phyloP scores from a whole-genome alignment of 2,113 vertebrate species.

The Leptocoma aspasia region DNA sequence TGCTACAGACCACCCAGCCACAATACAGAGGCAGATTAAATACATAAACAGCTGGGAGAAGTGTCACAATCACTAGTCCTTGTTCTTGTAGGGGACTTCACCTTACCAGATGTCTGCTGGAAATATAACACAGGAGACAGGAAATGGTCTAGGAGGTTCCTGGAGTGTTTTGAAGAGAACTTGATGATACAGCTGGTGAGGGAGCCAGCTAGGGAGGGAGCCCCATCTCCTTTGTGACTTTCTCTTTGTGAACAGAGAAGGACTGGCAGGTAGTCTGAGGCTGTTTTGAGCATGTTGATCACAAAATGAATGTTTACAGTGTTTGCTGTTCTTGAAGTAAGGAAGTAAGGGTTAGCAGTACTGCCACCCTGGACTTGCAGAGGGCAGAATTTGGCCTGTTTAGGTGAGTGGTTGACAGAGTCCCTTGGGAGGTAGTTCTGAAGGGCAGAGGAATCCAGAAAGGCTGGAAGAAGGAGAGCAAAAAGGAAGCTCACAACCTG shows the following conservation, averaged over 20 bases:
- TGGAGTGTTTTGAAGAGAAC: background rate
- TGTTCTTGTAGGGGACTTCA: background rate
- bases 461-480: background rate
- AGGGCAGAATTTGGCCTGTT: background rate
- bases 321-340: background rate
- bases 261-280: accelerated
- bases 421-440: background rate
- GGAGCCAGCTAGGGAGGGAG: background rate
- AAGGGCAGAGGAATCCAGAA: background rate
- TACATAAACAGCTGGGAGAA: background rate
- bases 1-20: background rate
- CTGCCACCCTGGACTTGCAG: background rate
- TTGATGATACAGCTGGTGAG: background rate
- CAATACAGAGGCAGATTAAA: background rate
- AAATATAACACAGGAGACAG: background rate
- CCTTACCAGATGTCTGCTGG: background rate
- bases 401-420: background rate
- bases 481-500: background rate
- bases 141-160: background rate
- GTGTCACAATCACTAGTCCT: background rate
- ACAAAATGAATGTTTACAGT: background rate
- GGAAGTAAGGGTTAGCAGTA: background rate
- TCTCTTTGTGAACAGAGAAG: background rate
- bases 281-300: background rate
- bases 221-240: background rate